Base-by-base conservation (phyloP, 2,888 invertebrate genomes). In the Parnassius smintheus region DNA sequence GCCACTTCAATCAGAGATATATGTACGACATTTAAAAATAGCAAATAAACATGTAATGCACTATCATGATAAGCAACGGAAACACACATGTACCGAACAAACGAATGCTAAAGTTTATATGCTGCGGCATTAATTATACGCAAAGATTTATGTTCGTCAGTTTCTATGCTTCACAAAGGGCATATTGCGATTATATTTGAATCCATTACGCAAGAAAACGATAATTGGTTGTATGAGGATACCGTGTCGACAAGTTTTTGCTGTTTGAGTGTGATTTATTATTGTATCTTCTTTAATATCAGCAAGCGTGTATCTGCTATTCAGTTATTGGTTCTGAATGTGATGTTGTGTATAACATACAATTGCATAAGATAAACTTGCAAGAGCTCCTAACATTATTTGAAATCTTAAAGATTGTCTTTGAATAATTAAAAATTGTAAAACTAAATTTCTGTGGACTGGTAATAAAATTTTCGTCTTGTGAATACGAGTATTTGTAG, bases 181-280 rank as follows among this genome's bases (percentile, higher is more conserved):
- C 71, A 72, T 64, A 68, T 68, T 65, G 69, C 66, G 66, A 69
- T 69, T 68, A 68, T 67, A 72, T 74, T 75, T 70, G 70, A 72
- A 76, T 71, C 69, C 68, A 72, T 75, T 72, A 69, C 68, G 66
- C 67, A 65, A 66, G 68, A 42, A 55, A 46, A 56, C 57, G 56
- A 62, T 56, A 59, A 42, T 13, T 61, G 59, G 60, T 62, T 13
- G 50, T 60, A 58, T 60, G 55, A 61, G 45, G 56, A 56, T 54
- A 62, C 48, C 22, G 56, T 54, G 48, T 54, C 48, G 42, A 53
- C 61, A 53, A 59, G 54, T 60, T 59, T 67, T 61, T 66, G 58
- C 42, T 42, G 13, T 22, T 58, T 45, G 25, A 48, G 42, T 62
- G 49, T 44, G 41, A 54, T 58, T 57, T 46, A 25, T 58, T 53